Evolutionary conservation across 1,140 invertebrate genomes (phyloP).

Genomic region (Homalodisca vitripennis): DNA sequence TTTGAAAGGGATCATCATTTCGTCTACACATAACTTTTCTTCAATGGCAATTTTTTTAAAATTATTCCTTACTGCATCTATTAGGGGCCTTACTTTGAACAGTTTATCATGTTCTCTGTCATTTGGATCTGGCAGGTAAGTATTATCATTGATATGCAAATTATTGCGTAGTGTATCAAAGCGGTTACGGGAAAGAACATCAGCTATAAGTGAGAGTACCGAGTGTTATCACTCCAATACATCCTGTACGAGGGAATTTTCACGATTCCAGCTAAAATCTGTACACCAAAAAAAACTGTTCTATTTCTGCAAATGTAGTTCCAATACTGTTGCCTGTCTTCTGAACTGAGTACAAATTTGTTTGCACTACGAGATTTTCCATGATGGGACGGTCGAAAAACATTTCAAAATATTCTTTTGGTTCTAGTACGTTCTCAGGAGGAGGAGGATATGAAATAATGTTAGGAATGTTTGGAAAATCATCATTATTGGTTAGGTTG

Average conservation of each 20-base stretch:
- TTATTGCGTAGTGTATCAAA: constrained; percentile 31
- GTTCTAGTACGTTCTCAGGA: too few species aligned
- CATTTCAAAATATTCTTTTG: constrained; percentile 18
- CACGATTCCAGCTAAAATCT: constrained; percentile 12
- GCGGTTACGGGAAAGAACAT: constrained; percentile 28
- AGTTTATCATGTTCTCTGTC: constrained; percentile 28
- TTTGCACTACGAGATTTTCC: constrained; percentile 16
- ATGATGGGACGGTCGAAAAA: constrained; percentile 23
- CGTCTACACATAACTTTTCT: constrained; percentile 28
- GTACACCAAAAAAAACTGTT: not conserved
- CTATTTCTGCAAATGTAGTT: not conserved
- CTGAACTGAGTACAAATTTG: constrained; percentile 23
- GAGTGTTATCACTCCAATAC: too few species aligned
- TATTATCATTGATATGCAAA: constrained; percentile 34
- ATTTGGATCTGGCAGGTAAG: constrained; percentile 5
- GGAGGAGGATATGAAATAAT: too few species aligned
- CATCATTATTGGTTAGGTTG: not conserved
- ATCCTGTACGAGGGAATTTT: constrained; percentile 6
- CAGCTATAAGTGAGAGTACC: constrained; percentile 28
- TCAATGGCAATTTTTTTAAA: not conserved
- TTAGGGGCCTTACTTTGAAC: too few species aligned
- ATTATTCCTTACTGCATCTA: constrained; percentile 10
- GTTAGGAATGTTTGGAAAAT: not conserved
- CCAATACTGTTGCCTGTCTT: constrained; percentile 10
- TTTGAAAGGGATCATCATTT: constrained; percentile 41